Conservation (phyloP, 2,113 vertebrate species). For the Alaudala cheleensis region DNA sequence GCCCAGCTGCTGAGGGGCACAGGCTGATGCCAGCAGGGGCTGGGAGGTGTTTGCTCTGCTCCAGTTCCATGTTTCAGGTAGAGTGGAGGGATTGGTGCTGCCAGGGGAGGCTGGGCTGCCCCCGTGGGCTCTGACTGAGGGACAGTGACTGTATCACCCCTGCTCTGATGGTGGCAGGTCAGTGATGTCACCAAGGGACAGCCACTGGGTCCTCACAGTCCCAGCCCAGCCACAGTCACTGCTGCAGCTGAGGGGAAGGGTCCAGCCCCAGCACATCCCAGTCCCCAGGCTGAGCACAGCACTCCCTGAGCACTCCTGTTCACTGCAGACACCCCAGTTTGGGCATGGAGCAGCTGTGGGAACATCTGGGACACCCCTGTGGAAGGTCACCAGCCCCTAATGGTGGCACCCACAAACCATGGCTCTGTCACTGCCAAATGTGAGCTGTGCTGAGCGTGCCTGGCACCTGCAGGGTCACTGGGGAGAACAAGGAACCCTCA, state of each 20-base stretch:
- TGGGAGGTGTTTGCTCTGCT: background rate
- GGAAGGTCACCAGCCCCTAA: background rate
- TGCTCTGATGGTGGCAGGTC: background rate
- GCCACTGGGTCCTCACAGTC: background rate
- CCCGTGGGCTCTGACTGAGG: background rate
- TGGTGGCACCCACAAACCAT: background rate
- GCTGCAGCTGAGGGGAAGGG: background rate
- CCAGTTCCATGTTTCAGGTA: background rate
- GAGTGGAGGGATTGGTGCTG: background rate
- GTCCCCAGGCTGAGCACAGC: background rate
- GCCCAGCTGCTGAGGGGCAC: background rate
- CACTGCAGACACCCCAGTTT: background rate
- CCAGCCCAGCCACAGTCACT: background rate
- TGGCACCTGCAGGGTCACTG: background rate
- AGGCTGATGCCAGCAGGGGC: background rate
- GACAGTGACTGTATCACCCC: background rate
- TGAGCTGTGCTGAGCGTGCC: background rate
- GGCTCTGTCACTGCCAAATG: background rate
- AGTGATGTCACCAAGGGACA: rapidly evolving
- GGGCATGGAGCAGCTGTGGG: background rate
- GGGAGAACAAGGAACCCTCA: background rate
- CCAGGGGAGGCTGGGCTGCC: background rate
- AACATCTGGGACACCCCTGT: background rate
- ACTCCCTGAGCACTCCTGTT: background rate
- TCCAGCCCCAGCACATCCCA: background rate